Conservation (phyloP, 2,888 invertebrate species). For the Caenorhabditis doughertyi region DNA sequence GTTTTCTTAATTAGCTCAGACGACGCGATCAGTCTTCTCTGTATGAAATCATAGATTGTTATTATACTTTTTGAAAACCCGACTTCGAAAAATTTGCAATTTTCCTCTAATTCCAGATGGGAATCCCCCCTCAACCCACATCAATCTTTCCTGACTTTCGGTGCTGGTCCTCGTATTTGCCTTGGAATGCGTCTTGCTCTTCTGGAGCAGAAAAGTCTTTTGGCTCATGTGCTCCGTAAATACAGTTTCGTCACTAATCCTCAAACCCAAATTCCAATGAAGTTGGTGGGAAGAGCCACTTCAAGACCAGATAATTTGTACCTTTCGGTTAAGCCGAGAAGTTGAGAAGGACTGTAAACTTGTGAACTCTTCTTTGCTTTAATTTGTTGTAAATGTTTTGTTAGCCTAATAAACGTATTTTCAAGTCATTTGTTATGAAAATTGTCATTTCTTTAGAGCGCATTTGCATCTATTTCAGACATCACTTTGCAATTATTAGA, state of each 20-base stretch:
- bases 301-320: constrained; percentile 25
- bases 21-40: no score
- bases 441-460: no score
- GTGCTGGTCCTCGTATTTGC: constrained; percentile 77
- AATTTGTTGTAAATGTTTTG: neutral
- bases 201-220: constrained; percentile 76
- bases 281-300: constrained; percentile 44
- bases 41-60: no score
- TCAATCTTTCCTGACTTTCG: constrained; percentile 67
- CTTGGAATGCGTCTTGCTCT: constrained; percentile 78
- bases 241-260: constrained; percentile 64
- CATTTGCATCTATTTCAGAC: no score
- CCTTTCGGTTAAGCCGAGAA: constrained; percentile 19
- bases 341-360: neutral
- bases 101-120: constrained; percentile 31
- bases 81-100: neutral
- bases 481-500: no score
- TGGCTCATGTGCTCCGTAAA: constrained; percentile 71
- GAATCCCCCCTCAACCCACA: constrained; percentile 4
- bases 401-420: no score
- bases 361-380: neutral
- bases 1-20: no score
- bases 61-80: no score
- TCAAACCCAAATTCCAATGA: constrained; percentile 41
- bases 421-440: no score